Percentiles rank a stretch among this genome's conserved stretches.
Evolutionary conservation across 2,888 invertebrate species (phyloP).

Genomic region (Clistopyga incitator): DNA sequence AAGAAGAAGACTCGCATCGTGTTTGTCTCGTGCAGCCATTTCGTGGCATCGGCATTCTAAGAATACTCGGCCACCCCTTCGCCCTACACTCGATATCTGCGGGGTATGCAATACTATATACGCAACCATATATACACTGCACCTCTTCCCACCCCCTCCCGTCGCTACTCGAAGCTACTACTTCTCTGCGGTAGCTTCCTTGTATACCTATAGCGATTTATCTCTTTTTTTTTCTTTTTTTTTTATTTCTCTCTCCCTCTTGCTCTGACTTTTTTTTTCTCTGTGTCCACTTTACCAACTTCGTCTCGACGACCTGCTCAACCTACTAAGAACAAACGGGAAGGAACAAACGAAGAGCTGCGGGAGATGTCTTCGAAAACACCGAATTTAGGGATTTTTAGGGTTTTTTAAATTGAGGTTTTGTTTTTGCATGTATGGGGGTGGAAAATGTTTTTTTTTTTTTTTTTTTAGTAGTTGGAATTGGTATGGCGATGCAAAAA

Average conservation of each 20-base stretch:
- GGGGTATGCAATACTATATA: conserved; percentile 53
- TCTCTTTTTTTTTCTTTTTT: neutral
- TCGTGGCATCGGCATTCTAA: conserved; percentile 70
- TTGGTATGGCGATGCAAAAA: no score
- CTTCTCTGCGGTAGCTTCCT: conserved; percentile 15
- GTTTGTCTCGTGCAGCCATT: conserved; percentile 71
- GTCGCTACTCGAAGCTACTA: conserved; percentile 20
- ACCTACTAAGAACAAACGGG: neutral
- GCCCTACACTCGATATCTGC: conserved; percentile 64
- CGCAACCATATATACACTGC: conserved; percentile 23
- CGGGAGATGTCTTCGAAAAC: neutral
- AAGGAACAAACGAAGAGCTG: neutral
- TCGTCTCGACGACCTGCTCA: neutral
- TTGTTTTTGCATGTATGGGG: no score
- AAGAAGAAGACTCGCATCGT: conserved; percentile 62
- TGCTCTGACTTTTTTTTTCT: no score
- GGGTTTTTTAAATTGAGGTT: no score
- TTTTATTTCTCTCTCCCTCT: no score
- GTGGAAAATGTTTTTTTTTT: no score
- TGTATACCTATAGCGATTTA: conserved; percentile 25
- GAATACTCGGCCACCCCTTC: conserved; percentile 69
- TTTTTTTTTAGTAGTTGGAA: no score
- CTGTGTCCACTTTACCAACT: neutral
- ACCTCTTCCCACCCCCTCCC: conserved; percentile 39
- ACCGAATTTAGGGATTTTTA: neutral